Conservation (phyloP, 1,140 invertebrate species). For the Bradynema listronoti region DNA sequence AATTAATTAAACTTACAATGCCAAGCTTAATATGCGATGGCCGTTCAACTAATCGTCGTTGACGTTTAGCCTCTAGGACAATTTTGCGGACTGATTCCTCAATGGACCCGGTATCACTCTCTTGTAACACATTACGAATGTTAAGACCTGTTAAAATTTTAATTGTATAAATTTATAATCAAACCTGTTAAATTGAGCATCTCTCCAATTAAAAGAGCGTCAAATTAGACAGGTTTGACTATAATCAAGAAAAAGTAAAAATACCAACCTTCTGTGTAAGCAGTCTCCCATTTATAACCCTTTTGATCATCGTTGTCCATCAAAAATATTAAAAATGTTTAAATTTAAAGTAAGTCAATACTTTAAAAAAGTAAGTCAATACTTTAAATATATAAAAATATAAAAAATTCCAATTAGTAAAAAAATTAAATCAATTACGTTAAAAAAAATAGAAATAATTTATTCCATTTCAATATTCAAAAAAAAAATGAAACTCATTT, state of each 20-base stretch:
- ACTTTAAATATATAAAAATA: too few relatives aligned
- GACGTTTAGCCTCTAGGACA: slow-evolving; percentile 25
- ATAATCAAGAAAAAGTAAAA: not conserved
- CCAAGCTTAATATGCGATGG: slow-evolving; percentile 24
- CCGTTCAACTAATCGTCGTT: slow-evolving; percentile 17
- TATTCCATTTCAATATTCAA: too few relatives aligned
- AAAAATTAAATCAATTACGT: too few relatives aligned
- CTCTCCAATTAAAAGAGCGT: not conserved
- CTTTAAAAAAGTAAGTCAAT: too few relatives aligned
- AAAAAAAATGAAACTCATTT: too few relatives aligned
- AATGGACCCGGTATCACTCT: slow-evolving; percentile 26
- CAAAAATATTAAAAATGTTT: too few relatives aligned
- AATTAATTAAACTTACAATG: slow-evolving; percentile 15
- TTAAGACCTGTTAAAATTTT: slow-evolving; percentile 9
- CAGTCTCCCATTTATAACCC: slow-evolving; percentile 30
- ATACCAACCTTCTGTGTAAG: slow-evolving; percentile 26
- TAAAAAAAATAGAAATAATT: too few relatives aligned
- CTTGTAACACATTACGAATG: slow-evolving; percentile 21
- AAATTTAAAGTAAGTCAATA: too few relatives aligned
- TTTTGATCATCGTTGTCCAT: slow-evolving; percentile 20
- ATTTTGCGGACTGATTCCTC: slow-evolving; percentile 21
- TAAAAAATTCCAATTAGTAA: too few relatives aligned
- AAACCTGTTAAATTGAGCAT: not conserved
- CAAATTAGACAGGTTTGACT: slow-evolving; percentile 5
- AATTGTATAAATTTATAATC: not conserved